Evolutionary conservation across 2,113 vertebrate genomes (phyloP).

Genomic region (Circaetus gallicus): DNA sequence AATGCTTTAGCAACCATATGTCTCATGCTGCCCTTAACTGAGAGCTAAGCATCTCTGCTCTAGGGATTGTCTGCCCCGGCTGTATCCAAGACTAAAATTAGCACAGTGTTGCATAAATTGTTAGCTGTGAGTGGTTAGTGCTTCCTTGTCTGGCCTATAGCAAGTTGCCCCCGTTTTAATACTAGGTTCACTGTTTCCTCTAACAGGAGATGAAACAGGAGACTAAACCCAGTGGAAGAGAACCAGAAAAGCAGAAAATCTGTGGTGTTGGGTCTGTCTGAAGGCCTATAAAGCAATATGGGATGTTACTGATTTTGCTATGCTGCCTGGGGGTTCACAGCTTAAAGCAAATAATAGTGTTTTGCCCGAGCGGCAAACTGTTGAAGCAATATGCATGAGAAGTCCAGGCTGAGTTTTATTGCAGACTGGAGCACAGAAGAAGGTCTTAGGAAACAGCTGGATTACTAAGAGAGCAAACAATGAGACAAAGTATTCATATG

Average conservation of each 20-base stretch:
- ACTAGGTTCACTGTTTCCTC: not conserved
- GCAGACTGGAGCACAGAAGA: not conserved
- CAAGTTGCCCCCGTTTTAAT: not conserved
- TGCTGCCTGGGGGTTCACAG: not conserved
- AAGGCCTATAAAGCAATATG: not conserved
- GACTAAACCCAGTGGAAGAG: not conserved
- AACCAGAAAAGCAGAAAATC: not conserved
- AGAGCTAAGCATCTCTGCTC: not conserved
- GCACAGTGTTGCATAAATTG: not conserved
- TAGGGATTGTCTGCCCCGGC: not conserved
- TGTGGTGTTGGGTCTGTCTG: not conserved
- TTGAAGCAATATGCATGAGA: rapidly evolving
- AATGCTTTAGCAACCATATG: constrained; percentile 38
- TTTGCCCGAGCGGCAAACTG: not conserved
- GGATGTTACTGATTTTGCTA: not conserved
- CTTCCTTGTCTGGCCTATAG: not conserved
- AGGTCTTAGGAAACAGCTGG: not conserved
- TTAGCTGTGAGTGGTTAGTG: not conserved
- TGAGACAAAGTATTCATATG: not conserved
- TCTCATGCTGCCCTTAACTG: not conserved
- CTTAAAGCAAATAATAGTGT: not conserved
- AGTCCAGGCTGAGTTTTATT: not conserved
- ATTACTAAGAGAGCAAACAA: not conserved
- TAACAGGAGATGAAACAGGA: not conserved
- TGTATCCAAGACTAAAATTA: not conserved